Conservation (phyloP, 2,113 vertebrate species). For the Oryzias celebensis region DNA sequence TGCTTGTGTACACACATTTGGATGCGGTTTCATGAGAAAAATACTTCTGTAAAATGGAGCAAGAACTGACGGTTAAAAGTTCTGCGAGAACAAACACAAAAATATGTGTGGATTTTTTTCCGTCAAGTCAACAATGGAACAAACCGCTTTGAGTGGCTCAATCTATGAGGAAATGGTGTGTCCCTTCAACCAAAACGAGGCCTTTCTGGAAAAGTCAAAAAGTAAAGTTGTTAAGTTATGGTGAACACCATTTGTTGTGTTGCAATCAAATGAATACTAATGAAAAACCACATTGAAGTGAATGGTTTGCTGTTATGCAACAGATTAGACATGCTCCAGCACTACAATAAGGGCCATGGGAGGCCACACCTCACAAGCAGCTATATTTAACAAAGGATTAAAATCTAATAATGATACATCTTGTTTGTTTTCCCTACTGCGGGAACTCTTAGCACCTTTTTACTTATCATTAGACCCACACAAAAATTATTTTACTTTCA, state of each 20-base stretch:
- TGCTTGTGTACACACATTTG: constrained; percentile 12
- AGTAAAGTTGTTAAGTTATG: constrained; percentile 31
- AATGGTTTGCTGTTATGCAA: constrained; percentile 58
- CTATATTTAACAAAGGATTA: constrained; percentile 45
- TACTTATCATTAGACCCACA: too few species aligned
- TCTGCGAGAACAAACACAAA: constrained; percentile 14
- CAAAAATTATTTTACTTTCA: too few species aligned
- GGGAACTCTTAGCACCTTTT: neutral
- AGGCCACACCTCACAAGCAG: constrained; percentile 37
- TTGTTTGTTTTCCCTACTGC: constrained; percentile 7
- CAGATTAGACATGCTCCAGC: constrained; percentile 48
- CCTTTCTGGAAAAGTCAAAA: constrained; percentile 12
- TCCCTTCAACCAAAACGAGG: constrained; percentile 6
- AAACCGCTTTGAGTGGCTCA: neutral
- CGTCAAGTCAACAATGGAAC: too few species aligned
- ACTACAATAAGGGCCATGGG: constrained; percentile 37
- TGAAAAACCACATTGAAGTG: constrained; percentile 41
- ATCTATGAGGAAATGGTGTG: neutral
- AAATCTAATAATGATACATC: constrained; percentile 30
- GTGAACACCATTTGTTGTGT: constrained; percentile 27
- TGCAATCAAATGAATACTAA: constrained; percentile 60
- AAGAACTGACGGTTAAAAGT: constrained; percentile 15
- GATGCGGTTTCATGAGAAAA: constrained; percentile 29
- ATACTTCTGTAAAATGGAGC: constrained; percentile 31
- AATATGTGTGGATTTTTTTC: constrained; percentile 15